Evolutionary conservation across 2,888 invertebrate genomes (phyloP).

Genomic region (Heterodera filipjevi): DNA sequence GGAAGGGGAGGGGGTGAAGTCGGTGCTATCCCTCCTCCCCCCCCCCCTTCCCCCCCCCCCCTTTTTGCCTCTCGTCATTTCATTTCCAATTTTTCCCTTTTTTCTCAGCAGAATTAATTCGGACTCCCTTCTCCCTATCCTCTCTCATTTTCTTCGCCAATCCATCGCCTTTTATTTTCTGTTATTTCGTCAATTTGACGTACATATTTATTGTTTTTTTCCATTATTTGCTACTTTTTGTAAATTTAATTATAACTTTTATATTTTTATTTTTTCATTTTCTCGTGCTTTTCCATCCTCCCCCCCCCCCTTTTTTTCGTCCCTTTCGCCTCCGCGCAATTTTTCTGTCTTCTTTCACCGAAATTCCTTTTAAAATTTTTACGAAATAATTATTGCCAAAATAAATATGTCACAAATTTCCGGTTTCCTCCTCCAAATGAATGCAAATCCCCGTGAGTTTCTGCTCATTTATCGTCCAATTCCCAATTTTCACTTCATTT

Average conservation of each 20-base stretch:
- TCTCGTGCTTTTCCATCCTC: neutral
- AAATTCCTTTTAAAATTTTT: neutral
- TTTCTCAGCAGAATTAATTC: neutral
- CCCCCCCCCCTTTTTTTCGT: neutral
- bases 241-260: no score
- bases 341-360: neutral
- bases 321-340: neutral
- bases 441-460: neutral
- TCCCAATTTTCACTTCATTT: conserved; percentile 4
- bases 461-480: neutral
- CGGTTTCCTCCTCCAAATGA: neutral
- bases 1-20: neutral
- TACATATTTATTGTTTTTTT: no score
- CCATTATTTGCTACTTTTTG: no score
- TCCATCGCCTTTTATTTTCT: no score
- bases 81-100: neutral
- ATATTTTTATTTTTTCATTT: no score
- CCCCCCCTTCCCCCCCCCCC: neutral
- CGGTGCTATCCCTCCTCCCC: neutral
- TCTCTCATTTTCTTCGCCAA: neutral
- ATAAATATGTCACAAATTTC: neutral
- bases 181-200: no score
- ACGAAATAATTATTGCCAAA: neutral
- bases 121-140: neutral
- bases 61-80: neutral